Evolutionary conservation across 2,113 vertebrate species (phyloP), one percentile per base, ranked within the genome.

Genomic region (Vidua chalybeata): DNA sequence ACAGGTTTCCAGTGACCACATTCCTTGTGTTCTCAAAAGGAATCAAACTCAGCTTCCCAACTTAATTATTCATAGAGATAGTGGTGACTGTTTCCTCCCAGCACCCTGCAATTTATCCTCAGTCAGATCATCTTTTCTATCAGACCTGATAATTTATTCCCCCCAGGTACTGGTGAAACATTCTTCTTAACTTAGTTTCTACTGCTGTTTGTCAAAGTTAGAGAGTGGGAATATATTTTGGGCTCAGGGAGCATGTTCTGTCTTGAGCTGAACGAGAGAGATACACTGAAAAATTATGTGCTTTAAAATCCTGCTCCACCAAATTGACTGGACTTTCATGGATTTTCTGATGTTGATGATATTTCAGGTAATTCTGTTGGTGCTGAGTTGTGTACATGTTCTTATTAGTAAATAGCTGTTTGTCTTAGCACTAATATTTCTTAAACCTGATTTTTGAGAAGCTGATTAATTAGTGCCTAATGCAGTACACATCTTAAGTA

Each of bases 321-420:
- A 0, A 67, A 19, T 28, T 17, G 26, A 3, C 37, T 66, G 31
- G 16, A 12, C 18, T 68, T 49, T 0, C 10, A 3, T 12, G 11
- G n/a, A 2, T 83, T 89, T 89, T 54, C 73, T 27, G 48, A 18
- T 11, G 39, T 6, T 54, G 39, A 10, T 63, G 49, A 15, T 59
- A 7, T 54, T 54, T 67, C n/a, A 35, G 54, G 28, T 45, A 23
- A 45, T 24, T 31, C 16, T 35, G 8, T n/a, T 15, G 27, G 23
- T 78, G 20, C n/a, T 17, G 48, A 78, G 11, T 31, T 18, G 16
- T 59, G 67, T 11, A 22, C 17, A 3, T 0, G 1, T n/a, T 68
- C 7, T 67, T 62, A 9, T 4, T 17, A 61, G 28, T 54, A 82
- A 74, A 58, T 41, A 54, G 48, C 18, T 28, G 5, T 15, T 71